Conservation (phyloP, 2,797 vertebrate genomes). For the Acanthopagrus latus region DNA sequence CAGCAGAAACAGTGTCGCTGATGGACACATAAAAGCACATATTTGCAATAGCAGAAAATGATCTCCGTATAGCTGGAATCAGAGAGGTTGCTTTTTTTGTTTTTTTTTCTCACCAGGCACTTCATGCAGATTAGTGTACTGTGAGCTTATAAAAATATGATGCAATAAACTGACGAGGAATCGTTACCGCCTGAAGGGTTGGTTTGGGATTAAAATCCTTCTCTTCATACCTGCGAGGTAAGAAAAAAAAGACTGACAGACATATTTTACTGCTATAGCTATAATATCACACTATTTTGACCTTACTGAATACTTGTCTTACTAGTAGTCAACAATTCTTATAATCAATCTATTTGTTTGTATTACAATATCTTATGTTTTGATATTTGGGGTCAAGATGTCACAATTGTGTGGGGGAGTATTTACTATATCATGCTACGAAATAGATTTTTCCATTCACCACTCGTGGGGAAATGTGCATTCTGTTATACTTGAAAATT, state of each 20-base stretch:
- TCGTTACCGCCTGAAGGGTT: conserved; percentile 11
- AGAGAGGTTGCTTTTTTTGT: conserved; percentile 23
- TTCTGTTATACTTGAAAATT: conserved; percentile 9
- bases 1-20: conserved; percentile 35
- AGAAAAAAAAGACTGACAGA: conserved; percentile 11
- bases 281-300: background rate
- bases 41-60: conserved; percentile 33
- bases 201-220: conserved; percentile 17
- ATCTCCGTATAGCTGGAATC: conserved; percentile 23
- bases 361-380: background rate
- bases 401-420: conserved; percentile 20
- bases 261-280: too few species aligned
- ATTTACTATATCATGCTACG: background rate
- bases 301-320: background rate
- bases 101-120: background rate
- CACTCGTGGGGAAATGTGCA: conserved; percentile 14
- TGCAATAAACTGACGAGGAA: conserved; percentile 43
- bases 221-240: background rate
- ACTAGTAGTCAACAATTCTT: background rate
- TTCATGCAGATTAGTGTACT: conserved; percentile 30
- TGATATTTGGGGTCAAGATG: conserved; percentile 19
- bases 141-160: conserved; percentile 35
- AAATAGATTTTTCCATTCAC: conserved; percentile 38
- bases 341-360: conserved; percentile 11
- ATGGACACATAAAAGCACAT: conserved; percentile 46